Conservation (phyloP, 2,797 vertebrate species). For the Echiichthys vipera region DNA sequence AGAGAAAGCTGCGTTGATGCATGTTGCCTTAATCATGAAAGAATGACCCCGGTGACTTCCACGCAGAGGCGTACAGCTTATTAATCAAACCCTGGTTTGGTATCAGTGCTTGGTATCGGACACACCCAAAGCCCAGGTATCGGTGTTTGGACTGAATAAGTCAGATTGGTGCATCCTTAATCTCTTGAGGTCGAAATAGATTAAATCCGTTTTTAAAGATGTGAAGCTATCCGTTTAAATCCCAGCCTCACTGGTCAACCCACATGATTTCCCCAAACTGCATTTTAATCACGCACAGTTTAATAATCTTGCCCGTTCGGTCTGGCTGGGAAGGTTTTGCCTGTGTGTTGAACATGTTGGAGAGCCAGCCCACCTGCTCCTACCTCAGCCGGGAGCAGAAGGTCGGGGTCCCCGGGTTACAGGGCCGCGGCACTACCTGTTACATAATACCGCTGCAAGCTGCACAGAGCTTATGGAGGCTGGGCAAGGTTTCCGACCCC, state of each 20-base stretch:
- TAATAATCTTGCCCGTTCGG: conserved; percentile 1
- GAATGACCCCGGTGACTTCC: too few relatives aligned
- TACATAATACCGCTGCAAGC: conserved; percentile 61
- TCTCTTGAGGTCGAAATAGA: background rate
- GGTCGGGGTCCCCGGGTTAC: conserved; percentile 65
- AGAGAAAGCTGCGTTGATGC: too few relatives aligned
- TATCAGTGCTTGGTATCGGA: too few relatives aligned
- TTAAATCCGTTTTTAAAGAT: background rate
- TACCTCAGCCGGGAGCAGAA: conserved; percentile 43
- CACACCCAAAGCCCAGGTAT: too few relatives aligned
- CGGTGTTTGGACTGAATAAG: too few relatives aligned
- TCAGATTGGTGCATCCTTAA: too few relatives aligned
- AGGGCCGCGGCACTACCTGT: conserved; percentile 56
- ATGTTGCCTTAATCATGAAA: too few relatives aligned
- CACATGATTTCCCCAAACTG: background rate
- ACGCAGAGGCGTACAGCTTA: too few relatives aligned
- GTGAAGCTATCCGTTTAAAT: background rate
- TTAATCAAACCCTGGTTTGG: too few relatives aligned
- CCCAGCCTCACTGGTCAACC: background rate
- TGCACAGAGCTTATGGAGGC: conserved; percentile 35
- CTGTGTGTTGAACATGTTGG: background rate
- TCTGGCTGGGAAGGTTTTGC: conserved; percentile 3
- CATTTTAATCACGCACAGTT: conserved; percentile 13
- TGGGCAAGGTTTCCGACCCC: conserved; percentile 23
- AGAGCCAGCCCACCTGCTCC: conserved; percentile 40